Percentiles rank a stretch among this genome's conserved stretches.
These are phyloP conservation scores for Lycocorax pyrrhopterus DNA, from an alignment of 2,113 vertebrate species.

Conservation along the genomic window DNA sequence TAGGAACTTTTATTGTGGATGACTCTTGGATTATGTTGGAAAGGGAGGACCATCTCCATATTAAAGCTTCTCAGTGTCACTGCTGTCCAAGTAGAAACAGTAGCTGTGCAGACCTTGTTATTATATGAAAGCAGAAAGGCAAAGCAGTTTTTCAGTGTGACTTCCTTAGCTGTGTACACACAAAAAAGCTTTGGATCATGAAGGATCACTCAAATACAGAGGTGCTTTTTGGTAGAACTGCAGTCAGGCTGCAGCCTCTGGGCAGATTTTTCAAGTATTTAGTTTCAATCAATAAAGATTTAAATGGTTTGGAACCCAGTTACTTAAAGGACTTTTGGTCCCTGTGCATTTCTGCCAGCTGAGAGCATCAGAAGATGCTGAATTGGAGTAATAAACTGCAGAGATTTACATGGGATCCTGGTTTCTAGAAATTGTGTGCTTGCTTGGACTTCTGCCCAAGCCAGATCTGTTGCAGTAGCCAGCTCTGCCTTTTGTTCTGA, in stretches of 20 bases:
- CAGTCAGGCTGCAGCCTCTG: neutral
- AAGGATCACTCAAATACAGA: neutral
- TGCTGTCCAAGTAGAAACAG: neutral
- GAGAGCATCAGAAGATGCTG: neutral
- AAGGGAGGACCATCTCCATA: neutral
- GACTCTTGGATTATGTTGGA: neutral
- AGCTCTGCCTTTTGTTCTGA: constrained; percentile 20
- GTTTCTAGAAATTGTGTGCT: neutral
- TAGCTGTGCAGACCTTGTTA: neutral
- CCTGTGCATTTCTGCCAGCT: neutral
- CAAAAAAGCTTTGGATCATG: neutral
- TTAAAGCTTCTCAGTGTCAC: neutral
- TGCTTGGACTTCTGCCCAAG: constrained; percentile 18
- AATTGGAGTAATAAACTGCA: neutral
- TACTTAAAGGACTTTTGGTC: neutral
- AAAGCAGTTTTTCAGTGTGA: neutral
- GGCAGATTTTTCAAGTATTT: neutral
- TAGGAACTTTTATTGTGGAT: constrained; percentile 41
- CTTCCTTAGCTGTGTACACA: neutral
- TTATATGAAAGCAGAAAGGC: neutral
- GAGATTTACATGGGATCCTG: neutral
- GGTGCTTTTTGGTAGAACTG: neutral
- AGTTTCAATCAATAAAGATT: neutral
- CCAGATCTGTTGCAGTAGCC: neutral
- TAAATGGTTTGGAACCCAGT: neutral